Base-by-base conservation (phyloP, 2,113 vertebrate species). In the Sardina pilchardus region DNA sequence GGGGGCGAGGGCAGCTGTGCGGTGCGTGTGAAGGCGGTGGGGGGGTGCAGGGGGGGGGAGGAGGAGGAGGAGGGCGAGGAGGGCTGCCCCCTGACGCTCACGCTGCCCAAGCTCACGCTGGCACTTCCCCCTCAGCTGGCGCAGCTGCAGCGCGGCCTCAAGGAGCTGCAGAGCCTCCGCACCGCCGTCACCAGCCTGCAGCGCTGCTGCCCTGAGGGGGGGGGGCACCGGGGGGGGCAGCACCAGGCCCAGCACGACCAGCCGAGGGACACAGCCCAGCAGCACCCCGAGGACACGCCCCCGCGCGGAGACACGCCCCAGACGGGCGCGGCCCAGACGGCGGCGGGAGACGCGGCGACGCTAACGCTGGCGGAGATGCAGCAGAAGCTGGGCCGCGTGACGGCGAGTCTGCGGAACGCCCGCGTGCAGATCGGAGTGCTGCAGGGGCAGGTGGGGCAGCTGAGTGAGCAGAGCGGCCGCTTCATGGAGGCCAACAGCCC, bases 61-160 rank as follows among this genome's bases (percentile, higher is more conserved):
- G 96, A 95, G 6, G 95, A 96, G 2, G 44, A 45, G 44, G 44
- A 45, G 44, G n/a, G n/a, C n/a, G n/a, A n/a, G n/a, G n/a, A n/a
- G n/a, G n/a, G n/a, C 39, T 99, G 98, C 86, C 94, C 95, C 0
- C 98, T 97, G 88, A 97, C 97, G 94, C 93, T 99, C 87, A 96
- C 91, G 75, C 89, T 99, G 91, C 98, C 98, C 81, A 93, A 95
- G 0, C 92, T 99, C 91, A 97, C 96, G 82, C 92, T 99, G 81
- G 96, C 98, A 94, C 93, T 99, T 83, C 97, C 98, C 7, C 95
- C 93, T 91, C 95, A 97, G 92, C 95, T 97, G 85, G 93, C 92
- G 88, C 91, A 96, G 89, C 93, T 99, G 84, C 96, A 98, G 90
- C 97, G 96, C 92, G 96, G 96, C 5, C 90, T 98, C 88, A 97